Evolutionary conservation across 37 sponge, comb jelly and placozoan species (phyloP), one percentile per base, ranked within the genome.

Genomic region (Spongilla lacustris): DNA sequence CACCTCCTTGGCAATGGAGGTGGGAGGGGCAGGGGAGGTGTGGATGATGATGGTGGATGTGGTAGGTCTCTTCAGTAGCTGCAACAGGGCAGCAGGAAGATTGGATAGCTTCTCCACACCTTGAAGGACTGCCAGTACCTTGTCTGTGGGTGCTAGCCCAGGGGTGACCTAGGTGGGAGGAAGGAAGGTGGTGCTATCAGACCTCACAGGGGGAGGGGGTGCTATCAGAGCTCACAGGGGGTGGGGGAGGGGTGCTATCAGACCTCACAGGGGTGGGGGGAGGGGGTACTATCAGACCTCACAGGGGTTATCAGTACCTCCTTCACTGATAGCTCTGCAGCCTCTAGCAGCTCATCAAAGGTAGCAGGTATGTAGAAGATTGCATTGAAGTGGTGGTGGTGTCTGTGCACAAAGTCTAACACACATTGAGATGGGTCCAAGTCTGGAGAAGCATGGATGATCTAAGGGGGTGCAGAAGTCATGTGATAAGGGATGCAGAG

Each of bases 381-480:
- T 4, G 82, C 82, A 2, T 67, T 68, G 73, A 78, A 89, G 82
- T 69, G 74, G 41, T 50, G 17, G 81, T 69, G 78, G 41, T 72
- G 29, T 58, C 71, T 82, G 67, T 38, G 66, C 22, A 89, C 68
- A 46, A 89, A 89, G 68, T 89, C 90, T 30, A 50, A 31, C n/a
- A 80, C 79, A 48, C 71, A 24, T 36, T 89, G 85, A 34, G 85
- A 37, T 0, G 85, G 84, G 68, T 89, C 83, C 29, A 68, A 3
- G 24, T 58, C 75, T 34, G 78, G 76, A 46, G 81, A 24, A 17
- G 82, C 93, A 22, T 75, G 36, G 46, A 92, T 36, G 1, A 91
- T 32, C 92, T 91, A 76, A 26, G 29, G 14, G 58, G 50, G 29
- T 3, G 22, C 4, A 68, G 21, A 74, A 80, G 2, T 8, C 35